A percentile compares a stretch with the other conserved stretches of the same genome.
phyloP scores from a whole-genome alignment of 2,113 vertebrate genomes.

The Mustelus asterias region DNA sequence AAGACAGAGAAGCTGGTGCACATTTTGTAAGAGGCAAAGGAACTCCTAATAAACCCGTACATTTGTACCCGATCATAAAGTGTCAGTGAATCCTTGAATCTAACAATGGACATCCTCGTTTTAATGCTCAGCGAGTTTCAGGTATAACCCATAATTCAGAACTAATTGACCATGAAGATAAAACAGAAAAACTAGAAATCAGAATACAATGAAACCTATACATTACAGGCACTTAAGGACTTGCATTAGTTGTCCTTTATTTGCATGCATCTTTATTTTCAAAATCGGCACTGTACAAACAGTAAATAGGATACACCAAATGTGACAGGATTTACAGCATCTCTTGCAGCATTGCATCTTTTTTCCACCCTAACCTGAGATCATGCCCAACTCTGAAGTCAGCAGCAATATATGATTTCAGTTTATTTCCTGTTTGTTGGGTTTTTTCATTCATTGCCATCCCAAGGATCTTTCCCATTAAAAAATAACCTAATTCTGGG shows the following conservation, averaged over 20 bases:
- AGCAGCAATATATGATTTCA: neutral
- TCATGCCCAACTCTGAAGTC: neutral
- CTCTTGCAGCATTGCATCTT: too few relatives aligned
- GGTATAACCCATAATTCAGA: neutral
- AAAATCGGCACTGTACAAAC: too few relatives aligned
- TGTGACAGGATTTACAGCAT: neutral
- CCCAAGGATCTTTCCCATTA: neutral
- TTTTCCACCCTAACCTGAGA: neutral
- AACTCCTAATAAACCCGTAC: too few relatives aligned
- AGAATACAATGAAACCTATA: neutral
- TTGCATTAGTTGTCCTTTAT: neutral
- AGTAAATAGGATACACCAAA: neutral
- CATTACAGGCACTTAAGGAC: neutral
- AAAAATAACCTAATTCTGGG: neutral
- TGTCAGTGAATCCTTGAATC: too few relatives aligned
- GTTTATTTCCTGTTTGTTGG: neutral
- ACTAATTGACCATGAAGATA: neutral
- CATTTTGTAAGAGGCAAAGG: too few relatives aligned
- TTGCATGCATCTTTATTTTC: neutral
- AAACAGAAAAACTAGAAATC: neutral
- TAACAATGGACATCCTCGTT: neutral
- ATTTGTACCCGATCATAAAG: too few relatives aligned
- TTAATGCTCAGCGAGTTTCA: neutral
- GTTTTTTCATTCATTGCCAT: neutral
- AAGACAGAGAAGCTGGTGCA: too few relatives aligned